These are phyloP conservation scores for Hypomecis atomaria DNA, from an alignment of 2,888 invertebrate genomes.

Conservation along the genomic window DNA sequence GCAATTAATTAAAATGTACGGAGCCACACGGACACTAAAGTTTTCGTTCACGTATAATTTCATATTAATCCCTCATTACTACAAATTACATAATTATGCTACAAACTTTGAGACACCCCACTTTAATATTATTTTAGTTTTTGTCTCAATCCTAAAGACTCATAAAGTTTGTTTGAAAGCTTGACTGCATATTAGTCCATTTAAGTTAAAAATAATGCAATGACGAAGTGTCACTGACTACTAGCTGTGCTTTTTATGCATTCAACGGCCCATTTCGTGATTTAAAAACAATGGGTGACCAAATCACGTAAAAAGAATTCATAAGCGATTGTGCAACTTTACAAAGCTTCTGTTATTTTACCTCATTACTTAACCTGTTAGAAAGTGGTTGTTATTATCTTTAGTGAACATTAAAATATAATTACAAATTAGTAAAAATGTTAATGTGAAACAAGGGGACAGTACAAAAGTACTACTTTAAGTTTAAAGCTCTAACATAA, in stretches of 20 bases:
- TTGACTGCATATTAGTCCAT: background rate
- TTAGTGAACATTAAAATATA: constrained; percentile 26
- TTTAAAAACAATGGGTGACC: constrained; percentile 10
- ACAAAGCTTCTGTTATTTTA: constrained; percentile 18
- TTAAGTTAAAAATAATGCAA: background rate
- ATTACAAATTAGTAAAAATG: constrained; percentile 15
- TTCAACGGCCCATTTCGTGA: background rate
- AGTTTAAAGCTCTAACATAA: background rate
- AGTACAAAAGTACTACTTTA: constrained; percentile 37
- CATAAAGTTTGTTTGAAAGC: no score
- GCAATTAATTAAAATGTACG: no score
- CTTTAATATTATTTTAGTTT: no score
- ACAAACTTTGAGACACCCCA: no score
- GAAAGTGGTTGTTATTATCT: constrained; percentile 27
- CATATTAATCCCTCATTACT: no score
- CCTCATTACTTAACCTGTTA: constrained; percentile 25
- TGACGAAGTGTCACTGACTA: background rate
- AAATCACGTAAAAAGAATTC: constrained; percentile 5
- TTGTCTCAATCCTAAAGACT: no score
- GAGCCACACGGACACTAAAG: no score
- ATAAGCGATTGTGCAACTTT: constrained; percentile 15
- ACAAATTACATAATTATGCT: no score
- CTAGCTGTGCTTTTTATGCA: background rate
- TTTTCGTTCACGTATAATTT: no score
- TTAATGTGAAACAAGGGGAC: constrained; percentile 36